Percentiles rank a stretch among this genome's conserved stretches.
Evolutionary conservation across 2,113 vertebrate species (phyloP).

Genomic region (Vicugna pacos): DNA sequence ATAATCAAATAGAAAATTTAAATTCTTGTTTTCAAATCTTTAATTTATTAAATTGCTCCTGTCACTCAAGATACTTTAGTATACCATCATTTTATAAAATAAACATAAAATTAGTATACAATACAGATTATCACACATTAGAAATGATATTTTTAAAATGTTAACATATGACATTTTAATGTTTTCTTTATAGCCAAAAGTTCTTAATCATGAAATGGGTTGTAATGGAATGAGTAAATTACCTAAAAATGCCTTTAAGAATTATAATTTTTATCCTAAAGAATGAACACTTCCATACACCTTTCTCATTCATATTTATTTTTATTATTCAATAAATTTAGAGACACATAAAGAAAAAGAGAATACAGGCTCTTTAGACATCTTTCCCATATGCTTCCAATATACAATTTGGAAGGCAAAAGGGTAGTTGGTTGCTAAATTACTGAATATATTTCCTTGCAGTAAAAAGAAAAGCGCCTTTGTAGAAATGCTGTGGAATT

Average conservation of each 20-base stretch:
- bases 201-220: not conserved
- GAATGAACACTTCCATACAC: not conserved
- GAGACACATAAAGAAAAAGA: conserved; percentile 60
- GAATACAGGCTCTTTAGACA: not conserved
- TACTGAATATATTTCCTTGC: conserved; percentile 68
- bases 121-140: not conserved
- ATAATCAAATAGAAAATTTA: not conserved
- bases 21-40: not conserved
- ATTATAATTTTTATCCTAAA: not conserved
- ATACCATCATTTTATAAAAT: conserved; percentile 22
- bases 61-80: not conserved
- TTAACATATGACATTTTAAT: conserved; percentile 17
- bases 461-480: conserved; percentile 75
- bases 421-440: conserved; percentile 64
- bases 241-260: conserved; percentile 31
- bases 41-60: not conserved
- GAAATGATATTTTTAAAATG: not conserved
- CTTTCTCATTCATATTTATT: conserved; percentile 42
- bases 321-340: conserved; percentile 68
- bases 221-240: conserved; percentile 57
- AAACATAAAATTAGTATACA: not conserved
- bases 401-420: conserved; percentile 52
- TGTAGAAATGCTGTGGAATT: conserved; percentile 67
- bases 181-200: not conserved
- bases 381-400: conserved; percentile 59